Evolutionary conservation across 2,113 vertebrate genomes (phyloP).

Genomic region (Poecilia latipinna): DNA sequence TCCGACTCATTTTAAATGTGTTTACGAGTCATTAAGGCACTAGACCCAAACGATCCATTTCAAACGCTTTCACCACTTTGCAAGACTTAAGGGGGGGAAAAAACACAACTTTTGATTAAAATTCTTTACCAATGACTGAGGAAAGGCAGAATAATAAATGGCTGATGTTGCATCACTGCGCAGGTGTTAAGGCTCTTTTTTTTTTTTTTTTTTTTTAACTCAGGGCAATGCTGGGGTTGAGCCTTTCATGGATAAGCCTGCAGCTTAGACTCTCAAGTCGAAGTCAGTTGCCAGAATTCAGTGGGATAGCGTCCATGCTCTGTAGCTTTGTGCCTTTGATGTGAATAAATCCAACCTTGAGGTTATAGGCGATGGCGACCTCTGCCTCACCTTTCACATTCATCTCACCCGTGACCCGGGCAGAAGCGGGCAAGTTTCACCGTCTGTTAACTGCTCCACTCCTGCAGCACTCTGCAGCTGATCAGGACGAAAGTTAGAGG

Average conservation of each 20-base stretch:
- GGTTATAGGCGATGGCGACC: slow-evolving; percentile 68
- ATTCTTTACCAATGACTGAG: slow-evolving; percentile 29
- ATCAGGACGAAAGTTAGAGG: slow-evolving; percentile 14
- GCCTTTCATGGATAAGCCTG: slow-evolving; percentile 74
- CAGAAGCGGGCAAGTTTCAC: slow-evolving; percentile 16
- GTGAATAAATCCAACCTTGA: slow-evolving; percentile 71
- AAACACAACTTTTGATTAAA: slow-evolving; percentile 39
- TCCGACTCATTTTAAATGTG: not conserved
- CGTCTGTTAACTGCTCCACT: not conserved
- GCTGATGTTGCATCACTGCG: slow-evolving; percentile 57
- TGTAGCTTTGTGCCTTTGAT: slow-evolving; percentile 74
- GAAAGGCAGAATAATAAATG: slow-evolving; percentile 32
- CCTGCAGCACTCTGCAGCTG: not conserved
- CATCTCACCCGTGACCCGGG: not conserved
- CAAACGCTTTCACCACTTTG: not conserved
- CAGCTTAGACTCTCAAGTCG: slow-evolving; percentile 72
- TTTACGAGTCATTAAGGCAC: not conserved
- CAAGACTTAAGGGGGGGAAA: slow-evolving; percentile 2
- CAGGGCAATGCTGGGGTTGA: slow-evolving; percentile 42
- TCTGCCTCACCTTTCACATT: slow-evolving; percentile 68
- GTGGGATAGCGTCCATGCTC: slow-evolving; percentile 45
- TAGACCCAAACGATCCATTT: not conserved
- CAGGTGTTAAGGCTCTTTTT: slow-evolving; percentile 42
- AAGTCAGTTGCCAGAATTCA: slow-evolving; percentile 55
- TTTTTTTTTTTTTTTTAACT: slow-evolving; percentile 26